Evolutionary conservation across 2,113 vertebrate genomes (phyloP).

Genomic region (Chaetops frenatus): DNA sequence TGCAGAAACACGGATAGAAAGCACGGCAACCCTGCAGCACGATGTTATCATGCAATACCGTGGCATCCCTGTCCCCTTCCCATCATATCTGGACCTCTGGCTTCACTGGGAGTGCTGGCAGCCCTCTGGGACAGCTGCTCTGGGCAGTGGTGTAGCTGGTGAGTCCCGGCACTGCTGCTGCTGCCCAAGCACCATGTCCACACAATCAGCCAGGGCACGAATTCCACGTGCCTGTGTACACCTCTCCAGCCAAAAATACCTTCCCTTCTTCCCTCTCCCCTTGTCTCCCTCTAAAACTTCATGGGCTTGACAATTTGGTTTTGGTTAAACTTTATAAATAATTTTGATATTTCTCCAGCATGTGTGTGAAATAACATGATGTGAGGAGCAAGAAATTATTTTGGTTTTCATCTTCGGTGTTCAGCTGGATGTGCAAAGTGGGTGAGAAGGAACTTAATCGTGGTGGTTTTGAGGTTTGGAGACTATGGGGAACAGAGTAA

Average conservation of each 20-base stretch:
- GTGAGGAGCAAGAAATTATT: conserved; percentile 24
- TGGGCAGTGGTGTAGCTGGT: background rate
- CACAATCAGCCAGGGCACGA: fast-evolving
- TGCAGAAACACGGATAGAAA: background rate
- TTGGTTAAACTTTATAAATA: background rate
- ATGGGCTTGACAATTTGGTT: background rate
- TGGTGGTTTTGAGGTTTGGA: conserved; percentile 20
- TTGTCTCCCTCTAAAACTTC: background rate
- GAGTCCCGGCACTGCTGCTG: fast-evolving
- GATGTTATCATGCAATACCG: fast-evolving
- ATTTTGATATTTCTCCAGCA: background rate
- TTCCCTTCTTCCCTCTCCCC: background rate
- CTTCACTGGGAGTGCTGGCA: background rate
- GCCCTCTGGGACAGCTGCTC: background rate
- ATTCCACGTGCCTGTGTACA: background rate
- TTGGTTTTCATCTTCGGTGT: background rate
- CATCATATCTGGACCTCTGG: background rate
- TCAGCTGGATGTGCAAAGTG: conserved; percentile 17
- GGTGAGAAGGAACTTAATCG: conserved; percentile 28
- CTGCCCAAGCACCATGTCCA: background rate
- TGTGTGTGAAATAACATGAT: background rate
- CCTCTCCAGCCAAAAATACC: background rate
- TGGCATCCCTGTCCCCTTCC: background rate
- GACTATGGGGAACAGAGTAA: background rate
- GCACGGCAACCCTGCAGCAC: fast-evolving